Evolutionary conservation across 2,113 vertebrate species (phyloP).

Genomic region (Brienomyrus longianalis): DNA sequence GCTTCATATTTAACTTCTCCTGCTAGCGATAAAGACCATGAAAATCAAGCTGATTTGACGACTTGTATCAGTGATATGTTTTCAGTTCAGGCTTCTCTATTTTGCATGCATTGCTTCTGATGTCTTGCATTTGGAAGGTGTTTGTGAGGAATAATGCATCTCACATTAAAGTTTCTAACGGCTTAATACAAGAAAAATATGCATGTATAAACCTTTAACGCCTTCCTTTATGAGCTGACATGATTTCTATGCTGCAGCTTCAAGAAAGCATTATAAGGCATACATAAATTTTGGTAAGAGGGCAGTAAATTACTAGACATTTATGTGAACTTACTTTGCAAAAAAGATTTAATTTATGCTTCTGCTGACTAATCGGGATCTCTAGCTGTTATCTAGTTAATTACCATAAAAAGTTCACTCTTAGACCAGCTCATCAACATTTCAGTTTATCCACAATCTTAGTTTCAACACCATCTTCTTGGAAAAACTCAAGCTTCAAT

Average conservation of each 20-base stretch:
- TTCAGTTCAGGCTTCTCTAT: not conserved
- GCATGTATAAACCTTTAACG: not conserved
- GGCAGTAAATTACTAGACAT: not conserved
- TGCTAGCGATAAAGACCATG: not conserved
- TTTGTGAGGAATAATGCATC: not conserved
- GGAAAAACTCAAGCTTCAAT: not conserved
- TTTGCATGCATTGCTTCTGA: not conserved
- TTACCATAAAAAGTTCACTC: not conserved
- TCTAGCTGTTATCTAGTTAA: not conserved
- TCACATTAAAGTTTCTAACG: not conserved
- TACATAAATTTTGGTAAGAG: not conserved
- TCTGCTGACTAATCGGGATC: not conserved
- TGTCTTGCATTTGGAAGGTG: not conserved
- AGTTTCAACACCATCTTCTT: not conserved
- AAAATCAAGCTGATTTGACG: not conserved
- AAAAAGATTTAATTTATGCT: not conserved
- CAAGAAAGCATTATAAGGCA: not conserved
- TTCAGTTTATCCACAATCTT: not conserved
- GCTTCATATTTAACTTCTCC: not conserved
- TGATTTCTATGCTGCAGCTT: not conserved
- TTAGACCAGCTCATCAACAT: not conserved
- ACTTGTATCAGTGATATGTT: not conserved
- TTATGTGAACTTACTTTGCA: not conserved
- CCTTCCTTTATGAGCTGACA: not conserved
- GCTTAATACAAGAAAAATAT: not conserved